Percentiles rank a stretch among this genome's conserved stretches.
Evolutionary conservation across 2,888 invertebrate genomes (phyloP).

Genomic region (Platycheirus albimanus): DNA sequence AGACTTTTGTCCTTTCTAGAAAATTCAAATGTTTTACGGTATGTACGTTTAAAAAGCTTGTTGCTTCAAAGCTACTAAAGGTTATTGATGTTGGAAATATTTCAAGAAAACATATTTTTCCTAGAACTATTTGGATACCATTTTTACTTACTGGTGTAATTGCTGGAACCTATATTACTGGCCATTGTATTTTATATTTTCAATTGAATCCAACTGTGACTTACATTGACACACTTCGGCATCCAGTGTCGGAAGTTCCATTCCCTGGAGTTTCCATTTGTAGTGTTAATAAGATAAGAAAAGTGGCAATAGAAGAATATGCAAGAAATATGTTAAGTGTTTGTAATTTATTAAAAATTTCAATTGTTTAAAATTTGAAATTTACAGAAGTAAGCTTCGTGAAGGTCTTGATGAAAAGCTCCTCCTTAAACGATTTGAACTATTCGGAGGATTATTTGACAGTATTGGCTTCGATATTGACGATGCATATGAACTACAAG

Average conservation of each 20-base stretch:
- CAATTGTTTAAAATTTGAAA: background rate
- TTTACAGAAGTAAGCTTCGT: background rate
- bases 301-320: conserved; percentile 68
- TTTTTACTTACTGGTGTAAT: conserved; percentile 77
- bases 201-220: conserved; percentile 77
- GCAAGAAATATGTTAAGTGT: conserved; percentile 72
- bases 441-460: conserved; percentile 76
- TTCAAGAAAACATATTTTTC: too few relatives aligned
- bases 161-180: conserved; percentile 76
- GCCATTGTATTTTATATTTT: conserved; percentile 76
- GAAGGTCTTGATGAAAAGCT: background rate
- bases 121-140: conserved; percentile 78
- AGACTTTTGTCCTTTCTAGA: conserved; percentile 77
- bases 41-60: background rate
- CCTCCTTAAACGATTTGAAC: conserved; percentile 70
- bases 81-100: too few relatives aligned
- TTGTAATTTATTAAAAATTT: background rate
- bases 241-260: conserved; percentile 66
- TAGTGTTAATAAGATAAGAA: conserved; percentile 78
- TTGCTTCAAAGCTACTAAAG: too few relatives aligned
- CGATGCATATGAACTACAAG: conserved; percentile 71
- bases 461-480: conserved; percentile 67
- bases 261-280: conserved; percentile 78
- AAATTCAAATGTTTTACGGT: conserved; percentile 78
- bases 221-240: conserved; percentile 70